Base-by-base conservation (phyloP, 53 echinoderm and acorn worm genomes). In the Pentamera pediparva region DNA sequence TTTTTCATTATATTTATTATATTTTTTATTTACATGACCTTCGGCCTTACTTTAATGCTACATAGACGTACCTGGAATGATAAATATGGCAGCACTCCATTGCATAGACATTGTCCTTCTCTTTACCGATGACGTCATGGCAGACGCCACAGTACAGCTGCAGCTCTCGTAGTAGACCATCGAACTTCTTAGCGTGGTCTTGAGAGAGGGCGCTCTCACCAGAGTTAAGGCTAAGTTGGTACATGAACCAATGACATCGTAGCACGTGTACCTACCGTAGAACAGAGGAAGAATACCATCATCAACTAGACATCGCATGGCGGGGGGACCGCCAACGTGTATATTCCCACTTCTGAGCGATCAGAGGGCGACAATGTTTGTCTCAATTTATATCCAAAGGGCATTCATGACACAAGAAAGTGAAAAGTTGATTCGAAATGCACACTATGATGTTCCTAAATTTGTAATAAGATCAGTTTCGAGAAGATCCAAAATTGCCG, bases 21-120 rank as follows among this genome's bases (percentile, higher is more conserved):
- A n/a, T n/a, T n/a, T n/a, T n/a, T n/a, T n/a, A n/a, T n/a, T n/a
- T n/a, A n/a, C n/a, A n/a, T n/a, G n/a, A n/a, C n/a, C n/a, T n/a
- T n/a, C n/a, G n/a, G n/a, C n/a, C n/a, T n/a, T n/a, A n/a, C n/a
- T n/a, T n/a, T n/a, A n/a, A n/a, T n/a, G n/a, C n/a, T n/a, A 50
- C 51, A 6, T n/a, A 24, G 0, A 80, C 84, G 79, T 61, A 94
- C 95, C 78, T 81, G 25, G 95, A 61, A 51, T 94, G 95, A 39
- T 72, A 94, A 11, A 94, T 87, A 43, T 94, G 95, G 63, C 87
- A 87, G 57, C 95, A 94, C 29, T 53, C 69, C 65, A 94, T 61
- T 20, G 82, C 84, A 18, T 82, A 67, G 0, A 94, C 73, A 33
- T 74, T 85, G 48, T 84, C 82, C 21, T 84, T 82, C n/a, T 76